phyloP scores from a whole-genome alignment of 2,888 invertebrate genomes.

The Drosophila hamatofila region DNA sequence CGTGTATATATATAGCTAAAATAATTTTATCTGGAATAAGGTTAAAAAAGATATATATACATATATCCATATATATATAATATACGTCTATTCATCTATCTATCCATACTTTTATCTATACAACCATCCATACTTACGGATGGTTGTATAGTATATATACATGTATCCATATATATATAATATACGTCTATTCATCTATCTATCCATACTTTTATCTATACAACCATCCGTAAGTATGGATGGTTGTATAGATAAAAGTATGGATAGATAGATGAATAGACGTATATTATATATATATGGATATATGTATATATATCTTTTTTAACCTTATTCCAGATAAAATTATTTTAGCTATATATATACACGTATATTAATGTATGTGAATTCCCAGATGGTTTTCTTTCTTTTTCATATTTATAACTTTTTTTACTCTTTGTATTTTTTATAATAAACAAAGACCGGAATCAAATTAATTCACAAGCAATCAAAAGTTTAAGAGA shows the following conservation, averaged over 20 bases:
- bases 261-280: neutral
- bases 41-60: neutral
- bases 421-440: too few species aligned
- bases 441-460: neutral
- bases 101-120: too few species aligned
- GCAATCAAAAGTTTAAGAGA: neutral
- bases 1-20: neutral
- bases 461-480: conserved; percentile 8
- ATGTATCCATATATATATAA: too few species aligned
- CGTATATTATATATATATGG: neutral
- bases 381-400: neutral
- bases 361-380: neutral
- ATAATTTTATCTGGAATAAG: neutral
- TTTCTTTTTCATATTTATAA: neutral
- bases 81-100: neutral
- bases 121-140: too few species aligned
- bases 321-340: neutral
- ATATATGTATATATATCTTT: neutral
- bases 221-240: too few species aligned
- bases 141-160: too few species aligned
- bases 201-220: too few species aligned
- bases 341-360: too few species aligned
- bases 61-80: neutral
- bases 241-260: too few species aligned
- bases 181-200: too few species aligned